phyloP scores from a whole-genome alignment of 2,113 vertebrate species.

The Rhodinocichla rosea region DNA sequence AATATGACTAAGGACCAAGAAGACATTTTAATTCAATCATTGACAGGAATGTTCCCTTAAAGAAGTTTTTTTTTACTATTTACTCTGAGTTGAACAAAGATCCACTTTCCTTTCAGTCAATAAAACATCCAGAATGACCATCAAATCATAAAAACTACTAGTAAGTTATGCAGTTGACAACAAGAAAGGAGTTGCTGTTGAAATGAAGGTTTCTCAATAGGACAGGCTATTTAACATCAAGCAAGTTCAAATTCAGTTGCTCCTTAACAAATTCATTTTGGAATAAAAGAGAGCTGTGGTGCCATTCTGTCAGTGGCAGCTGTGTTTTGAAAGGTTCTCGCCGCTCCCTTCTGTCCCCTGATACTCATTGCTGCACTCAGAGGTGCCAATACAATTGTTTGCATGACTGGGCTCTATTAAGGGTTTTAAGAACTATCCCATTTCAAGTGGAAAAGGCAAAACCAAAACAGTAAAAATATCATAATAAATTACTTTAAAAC shows the following conservation, averaged over 20 bases:
- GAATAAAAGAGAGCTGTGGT: background rate
- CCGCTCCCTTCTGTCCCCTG: background rate
- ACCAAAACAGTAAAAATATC: background rate
- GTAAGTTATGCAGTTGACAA: background rate
- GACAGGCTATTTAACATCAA: background rate
- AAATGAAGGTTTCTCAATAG: background rate
- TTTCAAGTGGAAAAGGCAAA: background rate
- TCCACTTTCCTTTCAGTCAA: background rate
- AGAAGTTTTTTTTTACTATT: background rate
- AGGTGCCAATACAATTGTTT: slow-evolving; percentile 12
- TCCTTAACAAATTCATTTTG: background rate
- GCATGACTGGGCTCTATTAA: background rate
- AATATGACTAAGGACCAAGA: background rate
- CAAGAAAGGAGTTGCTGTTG: background rate
- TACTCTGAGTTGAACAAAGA: background rate
- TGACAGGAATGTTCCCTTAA: background rate
- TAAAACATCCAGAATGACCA: background rate
- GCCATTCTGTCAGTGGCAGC: slow-evolving; percentile 3
- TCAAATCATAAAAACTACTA: background rate
- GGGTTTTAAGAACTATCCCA: background rate
- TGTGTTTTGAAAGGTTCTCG: slow-evolving; percentile 6
- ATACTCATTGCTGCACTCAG: background rate
- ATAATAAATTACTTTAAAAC: background rate
- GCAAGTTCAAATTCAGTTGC: background rate
- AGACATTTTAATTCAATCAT: background rate